Conservation (phyloP, 2,113 vertebrate species). For the Nasalis larvatus region DNA sequence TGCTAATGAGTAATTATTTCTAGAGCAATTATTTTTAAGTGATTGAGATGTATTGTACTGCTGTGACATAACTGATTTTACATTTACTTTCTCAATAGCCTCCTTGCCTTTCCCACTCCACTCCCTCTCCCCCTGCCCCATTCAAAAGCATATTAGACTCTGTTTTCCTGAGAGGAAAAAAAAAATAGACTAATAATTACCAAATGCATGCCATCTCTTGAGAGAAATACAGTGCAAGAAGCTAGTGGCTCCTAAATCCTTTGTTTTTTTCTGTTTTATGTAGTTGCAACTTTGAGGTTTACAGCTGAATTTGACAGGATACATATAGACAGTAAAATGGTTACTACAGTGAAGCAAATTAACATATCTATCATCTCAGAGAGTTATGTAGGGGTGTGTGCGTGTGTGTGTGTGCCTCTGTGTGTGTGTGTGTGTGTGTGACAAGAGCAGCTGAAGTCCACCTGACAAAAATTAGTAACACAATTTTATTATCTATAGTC, state of each 20-base stretch:
- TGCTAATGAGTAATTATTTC: slow-evolving; percentile 55
- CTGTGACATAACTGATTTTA: background rate
- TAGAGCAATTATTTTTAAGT: slow-evolving; percentile 46
- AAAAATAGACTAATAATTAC: background rate
- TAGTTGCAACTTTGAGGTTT: background rate
- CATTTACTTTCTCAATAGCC: background rate
- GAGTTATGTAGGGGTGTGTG: background rate
- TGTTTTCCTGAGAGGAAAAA: background rate
- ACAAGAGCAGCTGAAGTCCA: background rate
- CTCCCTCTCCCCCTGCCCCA: background rate
- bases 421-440: background rate
- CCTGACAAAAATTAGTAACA: background rate
- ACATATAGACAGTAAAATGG: background rate
- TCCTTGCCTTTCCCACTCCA: background rate
- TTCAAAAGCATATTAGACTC: background rate
- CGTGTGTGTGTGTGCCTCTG: background rate
- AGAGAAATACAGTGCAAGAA: background rate
- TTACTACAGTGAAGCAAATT: background rate
- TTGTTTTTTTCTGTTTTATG: background rate
- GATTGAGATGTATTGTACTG: background rate
- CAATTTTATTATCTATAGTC: background rate
- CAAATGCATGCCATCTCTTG: background rate
- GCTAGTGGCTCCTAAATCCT: background rate
- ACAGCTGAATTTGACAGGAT: background rate
- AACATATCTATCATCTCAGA: background rate